Evolutionary conservation across 2,888 invertebrate species (phyloP), one percentile per base, ranked within the genome.

Genomic region (Cistogaster globosa): DNA sequence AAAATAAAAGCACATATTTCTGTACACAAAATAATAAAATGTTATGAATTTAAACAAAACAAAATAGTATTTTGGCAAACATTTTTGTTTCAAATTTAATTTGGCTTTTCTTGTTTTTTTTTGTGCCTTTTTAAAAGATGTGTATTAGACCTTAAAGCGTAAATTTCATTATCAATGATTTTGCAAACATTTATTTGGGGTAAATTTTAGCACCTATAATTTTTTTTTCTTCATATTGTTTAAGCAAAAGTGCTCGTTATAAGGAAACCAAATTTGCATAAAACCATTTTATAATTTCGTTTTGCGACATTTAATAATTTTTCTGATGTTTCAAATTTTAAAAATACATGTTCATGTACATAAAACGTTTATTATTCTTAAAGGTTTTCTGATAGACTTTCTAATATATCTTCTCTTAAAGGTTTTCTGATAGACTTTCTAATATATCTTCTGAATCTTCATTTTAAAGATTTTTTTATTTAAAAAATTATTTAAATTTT

Each of bases 101-200:
- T 42, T 12, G 12, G 55, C 12, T 38, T 36, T 57, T 42, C 51
- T 42, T 57, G 51, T 67, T 36, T 48, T 48, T 48, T 51, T 36
- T 48, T 38, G 38, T 32, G 4, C 4, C 60, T 20, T 38, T 72
- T 38, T 6, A 38, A 42, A 53, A 60, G 9, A 68, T 58, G 42
- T 62, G 18, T 58, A 60, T 63, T 20, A 80, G 80, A 80, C 80
- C 80, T 80, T 80, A 74, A 74, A 58, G 51, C 60, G 67, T 26
- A 38, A n/a, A 80, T 72, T 80, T 80, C 80, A 80, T 80, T 74
- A 74, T 74, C 80, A 80, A 42, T 26, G 22, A 67, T 60, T 60
- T 42, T 76, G 32, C n/a, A 63, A 55, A 42, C 11, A 53, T 60
- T 53, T 62, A 26, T 51, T 60, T 69, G 18, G 38, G 77, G 14